A percentile compares a stretch with the other conserved stretches of the same genome.
Conservation (phyloP, 92 coral and sea anemone genomes). For the Epizoanthus stellaris region DNA sequence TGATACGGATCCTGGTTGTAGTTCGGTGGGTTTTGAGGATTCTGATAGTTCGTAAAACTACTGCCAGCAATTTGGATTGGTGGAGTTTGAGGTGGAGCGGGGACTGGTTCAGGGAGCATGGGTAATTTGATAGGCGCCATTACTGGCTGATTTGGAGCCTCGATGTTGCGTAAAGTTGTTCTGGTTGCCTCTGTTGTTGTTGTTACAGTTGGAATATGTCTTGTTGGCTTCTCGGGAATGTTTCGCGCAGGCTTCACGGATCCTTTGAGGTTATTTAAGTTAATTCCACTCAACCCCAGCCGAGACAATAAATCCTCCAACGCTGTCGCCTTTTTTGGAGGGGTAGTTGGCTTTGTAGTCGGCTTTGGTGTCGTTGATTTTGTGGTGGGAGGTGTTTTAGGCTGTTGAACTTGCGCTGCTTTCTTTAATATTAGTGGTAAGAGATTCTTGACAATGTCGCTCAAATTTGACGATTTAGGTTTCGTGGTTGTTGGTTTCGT, state of each 20-base stretch:
- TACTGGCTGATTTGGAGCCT: slow-evolving; percentile 13
- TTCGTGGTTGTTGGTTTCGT: slow-evolving; percentile 41
- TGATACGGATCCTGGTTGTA: slow-evolving; percentile 40
- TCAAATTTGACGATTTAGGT: slow-evolving; percentile 55
- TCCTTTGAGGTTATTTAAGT: slow-evolving; percentile 10
- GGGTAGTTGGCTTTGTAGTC: slow-evolving; percentile 52
- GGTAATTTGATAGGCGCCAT: slow-evolving; percentile 2
- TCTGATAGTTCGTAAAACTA: slow-evolving; percentile 5
- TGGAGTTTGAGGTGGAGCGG: not conserved
- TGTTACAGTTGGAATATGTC: not conserved
- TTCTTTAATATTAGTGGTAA: slow-evolving; percentile 78
- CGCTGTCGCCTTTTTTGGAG: slow-evolving; percentile 28
- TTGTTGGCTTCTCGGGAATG: slow-evolving; percentile 17
- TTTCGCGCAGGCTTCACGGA: slow-evolving; percentile 29
- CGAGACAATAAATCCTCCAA: slow-evolving; percentile 26
- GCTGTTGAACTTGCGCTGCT: slow-evolving; percentile 20
- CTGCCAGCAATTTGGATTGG: not conserved
- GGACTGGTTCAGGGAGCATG: not conserved
- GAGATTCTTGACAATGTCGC: slow-evolving; percentile 65
- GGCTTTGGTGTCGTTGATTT: slow-evolving; percentile 55
- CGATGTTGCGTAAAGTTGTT: not conserved
- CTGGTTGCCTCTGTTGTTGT: not conserved
- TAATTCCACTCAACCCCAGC: slow-evolving; percentile 24
- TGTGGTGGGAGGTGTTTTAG: slow-evolving; percentile 44
- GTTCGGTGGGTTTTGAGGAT: not conserved